phyloP scores from a whole-genome alignment of 2,113 vertebrate genomes.

The Burhinus bistriatus region DNA sequence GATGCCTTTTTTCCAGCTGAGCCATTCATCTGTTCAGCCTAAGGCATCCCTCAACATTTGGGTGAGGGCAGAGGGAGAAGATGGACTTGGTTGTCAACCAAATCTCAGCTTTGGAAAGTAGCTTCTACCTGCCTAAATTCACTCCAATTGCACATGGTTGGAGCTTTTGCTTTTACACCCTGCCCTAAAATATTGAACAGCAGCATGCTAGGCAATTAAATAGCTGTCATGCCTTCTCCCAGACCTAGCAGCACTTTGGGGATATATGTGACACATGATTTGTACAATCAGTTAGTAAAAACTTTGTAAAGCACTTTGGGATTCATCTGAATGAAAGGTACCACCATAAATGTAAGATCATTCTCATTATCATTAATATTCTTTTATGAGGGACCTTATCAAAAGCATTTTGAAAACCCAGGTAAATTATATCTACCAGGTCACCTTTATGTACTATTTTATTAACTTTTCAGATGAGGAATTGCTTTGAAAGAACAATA shows the following conservation, averaged over 20 bases:
- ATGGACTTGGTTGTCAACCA: not conserved
- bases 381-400: constrained; percentile 59
- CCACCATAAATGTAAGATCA: constrained; percentile 47
- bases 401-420: constrained; percentile 48
- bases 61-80: not conserved
- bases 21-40: not conserved
- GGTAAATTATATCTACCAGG: constrained; percentile 35
- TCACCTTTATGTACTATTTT: constrained; percentile 60
- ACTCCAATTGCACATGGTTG: not conserved
- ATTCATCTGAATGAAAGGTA: constrained; percentile 51
- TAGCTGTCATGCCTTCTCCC: constrained; percentile 15
- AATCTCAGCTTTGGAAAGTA: not conserved
- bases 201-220: constrained; percentile 8
- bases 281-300: constrained; percentile 46
- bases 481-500: not conserved
- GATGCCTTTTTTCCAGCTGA: not conserved
- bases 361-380: constrained; percentile 60
- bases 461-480: constrained; percentile 46
- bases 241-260: not conserved
- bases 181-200: constrained; percentile 4
- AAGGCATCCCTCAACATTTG: not conserved
- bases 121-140: not conserved
- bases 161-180: not conserved
- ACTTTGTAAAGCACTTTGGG: constrained; percentile 48
- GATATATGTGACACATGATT: constrained; percentile 31